Evolutionary conservation across 2,888 invertebrate species (phyloP).

Genomic region (Phymatocera aterrima): DNA sequence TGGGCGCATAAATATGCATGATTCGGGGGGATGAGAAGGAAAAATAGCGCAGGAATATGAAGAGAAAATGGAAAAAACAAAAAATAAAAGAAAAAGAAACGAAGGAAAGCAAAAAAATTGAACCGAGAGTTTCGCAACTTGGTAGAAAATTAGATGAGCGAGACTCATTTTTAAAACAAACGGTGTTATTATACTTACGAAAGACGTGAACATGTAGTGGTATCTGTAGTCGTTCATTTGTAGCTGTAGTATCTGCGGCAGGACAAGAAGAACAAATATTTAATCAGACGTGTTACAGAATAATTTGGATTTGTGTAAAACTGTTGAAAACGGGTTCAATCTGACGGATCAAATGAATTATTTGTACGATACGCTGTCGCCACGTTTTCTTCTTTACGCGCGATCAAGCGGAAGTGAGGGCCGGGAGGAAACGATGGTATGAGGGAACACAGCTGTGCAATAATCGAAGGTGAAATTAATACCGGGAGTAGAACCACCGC

Average conservation of each 20-base stretch:
- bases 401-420: conserved; percentile 2
- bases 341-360: too few species aligned
- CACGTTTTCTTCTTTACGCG: neutral
- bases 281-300: neutral
- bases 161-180: neutral
- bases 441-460: neutral
- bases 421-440: neutral
- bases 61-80: neutral
- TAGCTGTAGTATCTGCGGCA: conserved; percentile 90
- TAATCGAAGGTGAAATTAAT: neutral
- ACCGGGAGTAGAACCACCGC: neutral
- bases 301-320: neutral
- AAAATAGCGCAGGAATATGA: neutral
- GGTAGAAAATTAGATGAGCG: neutral
- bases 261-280: neutral
- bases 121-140: neutral
- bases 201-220: conserved; percentile 96
- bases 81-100: neutral
- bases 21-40: neutral
- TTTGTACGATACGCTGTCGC: neutral
- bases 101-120: neutral
- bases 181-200: conserved; percentile 83
- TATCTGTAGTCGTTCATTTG: conserved; percentile 98
- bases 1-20: neutral
- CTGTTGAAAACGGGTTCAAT: too few species aligned